Evolutionary conservation across 2,113 vertebrate species (phyloP).

Genomic region (Panurus biarmicus): DNA sequence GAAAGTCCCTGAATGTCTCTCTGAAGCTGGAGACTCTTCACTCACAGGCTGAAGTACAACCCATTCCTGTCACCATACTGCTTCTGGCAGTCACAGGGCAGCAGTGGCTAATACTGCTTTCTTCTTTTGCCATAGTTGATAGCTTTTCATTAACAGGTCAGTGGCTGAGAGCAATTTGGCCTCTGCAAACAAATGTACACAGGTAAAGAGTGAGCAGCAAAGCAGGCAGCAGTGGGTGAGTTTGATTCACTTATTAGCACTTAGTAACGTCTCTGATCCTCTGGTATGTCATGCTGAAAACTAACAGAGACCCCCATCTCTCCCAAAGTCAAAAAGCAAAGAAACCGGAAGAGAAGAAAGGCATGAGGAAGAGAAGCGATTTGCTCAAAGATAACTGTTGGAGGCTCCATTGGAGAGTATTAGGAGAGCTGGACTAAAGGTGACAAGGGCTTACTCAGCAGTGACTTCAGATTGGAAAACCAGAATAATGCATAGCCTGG

Average conservation of each 20-base stretch:
- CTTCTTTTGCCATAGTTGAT: background rate
- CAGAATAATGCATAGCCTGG: background rate
- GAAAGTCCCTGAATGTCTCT: conserved; percentile 38
- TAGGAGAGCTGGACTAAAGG: background rate
- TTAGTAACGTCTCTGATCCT: background rate
- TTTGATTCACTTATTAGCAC: background rate
- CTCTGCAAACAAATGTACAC: background rate
- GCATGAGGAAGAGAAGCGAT: background rate
- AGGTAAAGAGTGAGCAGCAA: background rate
- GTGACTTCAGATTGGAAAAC: background rate
- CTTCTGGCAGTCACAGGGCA: background rate
- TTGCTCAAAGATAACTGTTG: background rate
- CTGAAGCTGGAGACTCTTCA: background rate
- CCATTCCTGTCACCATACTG: background rate
- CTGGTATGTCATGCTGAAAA: background rate
- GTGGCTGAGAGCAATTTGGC: background rate
- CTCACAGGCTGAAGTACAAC: background rate
- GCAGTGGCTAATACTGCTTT: background rate
- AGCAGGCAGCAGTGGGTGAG: background rate
- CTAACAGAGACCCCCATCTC: background rate
- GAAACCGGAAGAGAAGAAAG: background rate
- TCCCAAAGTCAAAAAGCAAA: background rate
- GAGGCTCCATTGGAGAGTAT: background rate
- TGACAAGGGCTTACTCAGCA: background rate
- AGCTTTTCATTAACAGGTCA: background rate